Conservation (phyloP, 1,140 invertebrate genomes). For the Drosophila carrolli region DNA sequence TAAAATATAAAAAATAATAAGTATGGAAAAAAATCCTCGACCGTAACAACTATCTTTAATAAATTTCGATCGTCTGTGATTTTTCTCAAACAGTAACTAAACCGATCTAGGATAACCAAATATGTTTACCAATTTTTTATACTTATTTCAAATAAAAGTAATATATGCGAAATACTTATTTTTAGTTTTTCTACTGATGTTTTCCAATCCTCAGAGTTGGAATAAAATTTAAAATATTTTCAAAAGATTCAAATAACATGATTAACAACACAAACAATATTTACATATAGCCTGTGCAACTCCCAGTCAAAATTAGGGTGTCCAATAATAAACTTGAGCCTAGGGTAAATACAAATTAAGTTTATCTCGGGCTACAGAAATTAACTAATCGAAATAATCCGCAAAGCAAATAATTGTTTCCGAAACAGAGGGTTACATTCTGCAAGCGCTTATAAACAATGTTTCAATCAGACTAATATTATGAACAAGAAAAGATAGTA, state of each 20-base stretch:
- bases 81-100: too few species aligned
- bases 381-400: constrained; percentile 29
- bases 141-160: too few species aligned
- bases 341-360: constrained; percentile 6
- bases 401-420: constrained; percentile 33
- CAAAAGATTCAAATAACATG: background rate
- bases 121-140: too few species aligned
- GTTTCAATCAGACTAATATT: constrained; percentile 41
- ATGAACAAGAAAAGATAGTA: constrained; percentile 29
- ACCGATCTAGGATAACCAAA: too few species aligned
- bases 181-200: too few species aligned
- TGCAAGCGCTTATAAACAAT: constrained; percentile 13
- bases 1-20: too few species aligned
- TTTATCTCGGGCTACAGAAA: background rate
- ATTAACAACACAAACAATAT: background rate
- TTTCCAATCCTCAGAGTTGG: too few species aligned
- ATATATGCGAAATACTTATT: too few species aligned
- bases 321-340: background rate
- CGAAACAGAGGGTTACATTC: constrained; percentile 2
- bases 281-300: background rate
- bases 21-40: too few species aligned
- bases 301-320: constrained; percentile 2
- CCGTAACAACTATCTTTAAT: too few species aligned
- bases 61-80: too few species aligned
- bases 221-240: background rate